Conservation (phyloP, 2,797 vertebrate genomes). For the Naso thynnoides region DNA sequence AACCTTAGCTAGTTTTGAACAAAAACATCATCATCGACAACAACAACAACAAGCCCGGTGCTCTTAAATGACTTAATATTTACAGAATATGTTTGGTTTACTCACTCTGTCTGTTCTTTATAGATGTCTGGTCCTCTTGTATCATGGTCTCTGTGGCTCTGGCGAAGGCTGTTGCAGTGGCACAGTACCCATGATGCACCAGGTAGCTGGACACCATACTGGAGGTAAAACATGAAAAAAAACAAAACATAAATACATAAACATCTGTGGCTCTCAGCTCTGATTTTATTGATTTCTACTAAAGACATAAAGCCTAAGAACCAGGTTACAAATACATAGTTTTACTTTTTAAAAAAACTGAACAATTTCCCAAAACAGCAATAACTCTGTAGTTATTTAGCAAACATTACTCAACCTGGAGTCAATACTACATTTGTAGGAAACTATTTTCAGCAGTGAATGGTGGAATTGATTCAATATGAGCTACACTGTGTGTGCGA, state of each 20-base stretch:
- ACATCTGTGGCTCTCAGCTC: neutral
- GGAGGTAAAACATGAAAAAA: slow-evolving; percentile 29
- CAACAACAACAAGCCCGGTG: neutral
- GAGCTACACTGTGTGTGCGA: too few relatives aligned
- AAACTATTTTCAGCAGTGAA: neutral
- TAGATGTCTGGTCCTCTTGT: slow-evolving; percentile 97
- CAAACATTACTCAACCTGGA: too few relatives aligned
- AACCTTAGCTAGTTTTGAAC: neutral
- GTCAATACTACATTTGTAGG: neutral
- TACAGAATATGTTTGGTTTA: slow-evolving; percentile 59
- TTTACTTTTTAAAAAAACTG: too few relatives aligned
- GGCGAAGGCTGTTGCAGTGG: slow-evolving; percentile 96
- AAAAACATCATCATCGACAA: too few relatives aligned
- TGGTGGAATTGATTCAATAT: neutral
- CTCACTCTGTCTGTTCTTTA: slow-evolving; percentile 99
- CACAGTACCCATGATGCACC: slow-evolving; percentile 98
- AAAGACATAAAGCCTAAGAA: too few relatives aligned
- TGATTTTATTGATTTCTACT: too few relatives aligned
- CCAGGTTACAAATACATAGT: too few relatives aligned
- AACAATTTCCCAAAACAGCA: too few relatives aligned
- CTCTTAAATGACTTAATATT: neutral
- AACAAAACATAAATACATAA: too few relatives aligned
- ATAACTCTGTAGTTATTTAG: too few relatives aligned
- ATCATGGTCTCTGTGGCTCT: slow-evolving; percentile 96
- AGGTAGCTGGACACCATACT: slow-evolving; percentile 98